These are phyloP conservation scores for Tragopan temminckii DNA, from an alignment of 2,797 vertebrate genomes.

Conservation along the genomic window DNA sequence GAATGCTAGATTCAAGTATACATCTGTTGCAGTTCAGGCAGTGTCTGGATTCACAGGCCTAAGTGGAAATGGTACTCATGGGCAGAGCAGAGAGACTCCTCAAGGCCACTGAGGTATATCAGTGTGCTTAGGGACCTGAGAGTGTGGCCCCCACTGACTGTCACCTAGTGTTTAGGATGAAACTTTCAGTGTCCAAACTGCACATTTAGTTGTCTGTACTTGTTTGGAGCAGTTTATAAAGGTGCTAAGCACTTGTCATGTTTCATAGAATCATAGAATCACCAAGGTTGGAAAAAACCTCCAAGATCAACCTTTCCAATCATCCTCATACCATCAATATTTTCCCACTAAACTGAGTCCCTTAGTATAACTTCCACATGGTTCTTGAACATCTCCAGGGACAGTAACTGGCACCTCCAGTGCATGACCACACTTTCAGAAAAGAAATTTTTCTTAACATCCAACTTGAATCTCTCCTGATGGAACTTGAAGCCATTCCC, in stretches of 20 bases:
- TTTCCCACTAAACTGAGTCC: no score
- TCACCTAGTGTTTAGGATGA: background rate
- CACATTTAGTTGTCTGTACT: background rate
- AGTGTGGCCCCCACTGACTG: rapidly evolving
- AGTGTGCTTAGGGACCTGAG: background rate
- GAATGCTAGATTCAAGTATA: background rate
- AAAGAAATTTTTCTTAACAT: no score
- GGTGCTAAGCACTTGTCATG: background rate
- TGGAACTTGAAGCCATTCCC: no score
- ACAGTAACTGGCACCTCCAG: no score
- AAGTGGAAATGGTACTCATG: background rate
- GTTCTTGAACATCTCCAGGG: no score
- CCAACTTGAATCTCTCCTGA: no score
- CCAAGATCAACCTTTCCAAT: no score
- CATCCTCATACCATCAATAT: no score
- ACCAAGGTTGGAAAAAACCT: no score
- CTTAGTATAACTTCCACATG: no score
- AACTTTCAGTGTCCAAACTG: background rate
- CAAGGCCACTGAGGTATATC: rapidly evolving
- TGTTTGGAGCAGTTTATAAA: background rate
- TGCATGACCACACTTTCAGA: no score
- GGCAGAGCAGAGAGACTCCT: background rate
- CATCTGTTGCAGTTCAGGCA: background rate
- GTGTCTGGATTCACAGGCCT: background rate
- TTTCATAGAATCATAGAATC: background rate